Percentiles rank a stretch among this genome's conserved stretches.
Evolutionary conservation across 2,888 invertebrate species (phyloP).

Genomic region (Nomada ruficornis): DNA sequence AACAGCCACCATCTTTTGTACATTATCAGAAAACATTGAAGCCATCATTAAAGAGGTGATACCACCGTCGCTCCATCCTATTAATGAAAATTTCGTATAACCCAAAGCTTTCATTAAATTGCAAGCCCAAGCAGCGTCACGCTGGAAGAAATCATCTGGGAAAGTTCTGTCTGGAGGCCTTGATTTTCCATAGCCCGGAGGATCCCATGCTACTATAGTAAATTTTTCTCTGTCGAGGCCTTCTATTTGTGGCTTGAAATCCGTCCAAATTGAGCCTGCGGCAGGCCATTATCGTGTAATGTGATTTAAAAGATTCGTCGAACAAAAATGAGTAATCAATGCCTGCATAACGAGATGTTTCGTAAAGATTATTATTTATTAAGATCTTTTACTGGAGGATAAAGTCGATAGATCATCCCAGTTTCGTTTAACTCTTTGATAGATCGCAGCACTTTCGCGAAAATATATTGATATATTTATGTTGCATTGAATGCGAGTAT

Average conservation of each 20-base stretch:
- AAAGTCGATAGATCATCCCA: too few species aligned
- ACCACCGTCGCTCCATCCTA: constrained; percentile 97
- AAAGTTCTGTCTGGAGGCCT: constrained; percentile 92
- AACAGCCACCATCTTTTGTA: constrained; percentile 91
- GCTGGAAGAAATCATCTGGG: constrained; percentile 88
- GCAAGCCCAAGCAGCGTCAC: constrained; percentile 90
- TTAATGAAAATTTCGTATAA: constrained; percentile 89
- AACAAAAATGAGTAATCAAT: background rate
- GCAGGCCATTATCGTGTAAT: constrained; percentile 8
- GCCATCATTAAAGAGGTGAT: constrained; percentile 92
- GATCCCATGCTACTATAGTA: constrained; percentile 92
- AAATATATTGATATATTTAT: background rate
- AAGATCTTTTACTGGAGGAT: too few species aligned
- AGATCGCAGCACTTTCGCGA: constrained; percentile 22
- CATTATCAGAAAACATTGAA: constrained; percentile 87
- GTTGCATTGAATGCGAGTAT: background rate
- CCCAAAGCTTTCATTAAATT: constrained; percentile 90
- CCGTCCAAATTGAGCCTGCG: constrained; percentile 91
- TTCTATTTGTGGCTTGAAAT: constrained; percentile 92
- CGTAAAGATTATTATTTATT: background rate
- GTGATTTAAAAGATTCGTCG: background rate
- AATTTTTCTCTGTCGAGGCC: constrained; percentile 87
- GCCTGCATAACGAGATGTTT: background rate
- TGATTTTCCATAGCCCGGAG: constrained; percentile 94
- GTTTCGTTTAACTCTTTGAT: background rate